Percentiles rank a stretch among this genome's conserved stretches.
Conservation (phyloP, 2,888 invertebrate species). For the Heliconius ethilla region DNA sequence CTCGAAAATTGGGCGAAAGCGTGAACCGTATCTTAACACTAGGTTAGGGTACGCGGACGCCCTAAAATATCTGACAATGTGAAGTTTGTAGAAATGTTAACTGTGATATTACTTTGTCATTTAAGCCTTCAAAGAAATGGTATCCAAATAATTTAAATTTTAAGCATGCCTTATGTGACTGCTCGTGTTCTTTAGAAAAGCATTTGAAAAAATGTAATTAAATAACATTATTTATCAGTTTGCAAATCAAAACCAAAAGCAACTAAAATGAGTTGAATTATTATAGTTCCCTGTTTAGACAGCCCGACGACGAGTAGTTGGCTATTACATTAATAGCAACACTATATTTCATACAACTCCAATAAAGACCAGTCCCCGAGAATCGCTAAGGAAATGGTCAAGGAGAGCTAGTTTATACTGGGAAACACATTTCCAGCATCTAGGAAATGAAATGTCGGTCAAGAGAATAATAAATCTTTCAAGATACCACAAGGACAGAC, state of each 20-base stretch:
- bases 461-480: constrained; percentile 28
- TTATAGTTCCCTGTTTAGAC: not conserved
- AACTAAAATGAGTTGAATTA: not conserved
- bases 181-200: not conserved
- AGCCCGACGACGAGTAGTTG: not conserved
- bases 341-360: constrained; percentile 7
- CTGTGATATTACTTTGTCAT: not conserved
- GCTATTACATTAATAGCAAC: not conserved
- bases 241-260: not conserved
- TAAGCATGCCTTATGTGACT: not conserved
- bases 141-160: not conserved
- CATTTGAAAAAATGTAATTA: not conserved
- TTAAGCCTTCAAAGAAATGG: not conserved
- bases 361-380: constrained; percentile 23
- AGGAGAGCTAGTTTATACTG: constrained; percentile 83
- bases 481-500: constrained; percentile 7
- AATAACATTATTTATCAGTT: not conserved
- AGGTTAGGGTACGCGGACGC: not conserved
- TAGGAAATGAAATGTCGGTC: constrained; percentile 51
- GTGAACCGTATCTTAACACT: too few relatives aligned
- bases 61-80: not conserved
- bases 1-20: too few relatives aligned
- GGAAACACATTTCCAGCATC: constrained; percentile 86
- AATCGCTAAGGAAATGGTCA: constrained; percentile 58
- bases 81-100: not conserved